Base-by-base conservation (phyloP, 2,113 vertebrate species). In the Heptranchias perlo region DNA sequence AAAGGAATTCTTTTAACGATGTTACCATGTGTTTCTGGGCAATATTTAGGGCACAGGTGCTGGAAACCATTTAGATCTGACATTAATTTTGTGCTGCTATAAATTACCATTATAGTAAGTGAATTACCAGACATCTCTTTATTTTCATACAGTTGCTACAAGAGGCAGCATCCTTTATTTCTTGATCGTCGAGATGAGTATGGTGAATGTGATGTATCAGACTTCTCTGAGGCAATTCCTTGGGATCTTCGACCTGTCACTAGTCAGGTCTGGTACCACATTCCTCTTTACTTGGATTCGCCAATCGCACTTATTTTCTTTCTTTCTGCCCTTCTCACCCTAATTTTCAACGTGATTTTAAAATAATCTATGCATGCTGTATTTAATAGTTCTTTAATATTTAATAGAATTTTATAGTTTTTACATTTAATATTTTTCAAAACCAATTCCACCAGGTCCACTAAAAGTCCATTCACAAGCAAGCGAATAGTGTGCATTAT, bases 181-280 rank as follows among this genome's bases (percentile, higher is more conserved):
- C 97, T 98, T 99, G 96, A 98, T 99, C 96, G 99, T 98, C 0
- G 99, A 99, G 97, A 99, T 99, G 99, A 98, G 98, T 96, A 98
- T 98, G 98, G 99, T 99, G 96, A 99, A 99, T 61, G 98, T 98
- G 96, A 99, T 99, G 99, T 99, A 99, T 96, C 99, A 99, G 97
- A 99, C 98, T 1, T 99, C 99, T 0, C 98, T 99, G 84, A 97
- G 98, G 8, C 99, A 99, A 97, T 99, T 99, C 96, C 97, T 99
- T 95, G 98, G 98, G 86, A 97, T 99, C 87, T 99, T 99, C 97
- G 99, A 99, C 97, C 97, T 97, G 96, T 99, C 99, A 35, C 97
- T 99, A 92, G 97, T 98, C 96, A 98, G 99, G 99, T 99, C 23
- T 58, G 93, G 52, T 61, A 61, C 86, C 86, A 92, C 35, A n/a